Percentiles rank a stretch among this genome's conserved stretches.
These are phyloP conservation scores for Rhorus exstirpatorius DNA, from an alignment of 2,888 invertebrate species.

Conservation along the genomic window DNA sequence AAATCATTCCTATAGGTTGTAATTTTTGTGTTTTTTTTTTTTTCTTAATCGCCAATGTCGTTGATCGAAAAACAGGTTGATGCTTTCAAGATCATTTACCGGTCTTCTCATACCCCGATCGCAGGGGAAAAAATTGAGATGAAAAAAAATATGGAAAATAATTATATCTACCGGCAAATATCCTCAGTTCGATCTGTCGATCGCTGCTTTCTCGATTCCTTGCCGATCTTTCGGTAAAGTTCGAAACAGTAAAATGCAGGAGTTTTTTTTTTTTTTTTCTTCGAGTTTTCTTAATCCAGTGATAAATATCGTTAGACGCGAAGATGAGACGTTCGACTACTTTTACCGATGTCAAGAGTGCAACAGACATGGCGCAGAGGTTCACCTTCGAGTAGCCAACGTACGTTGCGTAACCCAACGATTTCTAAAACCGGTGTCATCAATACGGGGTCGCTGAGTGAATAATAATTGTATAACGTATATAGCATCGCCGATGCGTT, in stretches of 20 bases:
- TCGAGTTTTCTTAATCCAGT: too few relatives aligned
- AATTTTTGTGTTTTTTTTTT: background rate
- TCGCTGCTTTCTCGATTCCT: background rate
- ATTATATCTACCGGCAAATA: background rate
- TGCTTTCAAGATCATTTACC: constrained; percentile 33
- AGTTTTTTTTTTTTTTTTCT: constrained; percentile 4
- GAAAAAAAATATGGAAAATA: background rate
- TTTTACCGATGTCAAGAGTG: constrained; percentile 68
- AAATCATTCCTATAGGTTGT: too few relatives aligned
- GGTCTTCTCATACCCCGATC: constrained; percentile 30
- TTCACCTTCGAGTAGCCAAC: constrained; percentile 66
- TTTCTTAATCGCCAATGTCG: background rate
- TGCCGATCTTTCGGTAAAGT: constrained; percentile 14
- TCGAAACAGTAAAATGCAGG: background rate
- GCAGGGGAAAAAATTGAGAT: background rate
- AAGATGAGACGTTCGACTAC: constrained; percentile 26
- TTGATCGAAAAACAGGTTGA: constrained; percentile 22
- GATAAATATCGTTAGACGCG: background rate
- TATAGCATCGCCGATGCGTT: constrained; percentile 48
- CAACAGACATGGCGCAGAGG: constrained; percentile 63
- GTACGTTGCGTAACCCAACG: constrained; percentile 57
- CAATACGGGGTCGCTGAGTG: constrained; percentile 66
- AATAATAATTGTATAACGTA: constrained; percentile 70
- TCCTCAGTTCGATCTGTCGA: background rate
- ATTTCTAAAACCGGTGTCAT: constrained; percentile 71